Evolutionary conservation across 2,888 invertebrate genomes (phyloP).

Genomic region (Smittia aterrima): DNA sequence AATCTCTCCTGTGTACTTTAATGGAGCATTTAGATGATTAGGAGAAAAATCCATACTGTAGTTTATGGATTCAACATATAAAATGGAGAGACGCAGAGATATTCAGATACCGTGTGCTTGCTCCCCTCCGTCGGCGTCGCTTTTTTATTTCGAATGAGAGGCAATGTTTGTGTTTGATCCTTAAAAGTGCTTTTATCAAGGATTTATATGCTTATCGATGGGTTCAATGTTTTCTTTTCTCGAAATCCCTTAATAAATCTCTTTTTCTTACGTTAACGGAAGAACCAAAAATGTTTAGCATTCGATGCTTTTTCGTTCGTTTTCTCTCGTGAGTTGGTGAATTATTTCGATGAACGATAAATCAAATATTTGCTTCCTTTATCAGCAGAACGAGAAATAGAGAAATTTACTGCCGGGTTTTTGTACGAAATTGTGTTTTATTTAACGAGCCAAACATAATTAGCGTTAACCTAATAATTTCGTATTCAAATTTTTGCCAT

Average conservation of each 20-base stretch:
- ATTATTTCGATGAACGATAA: background rate
- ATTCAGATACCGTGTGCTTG: background rate
- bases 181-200: background rate
- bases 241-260: background rate
- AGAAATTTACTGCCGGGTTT: background rate
- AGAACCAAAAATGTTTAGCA: background rate
- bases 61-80: background rate
- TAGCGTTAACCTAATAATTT: too few species aligned
- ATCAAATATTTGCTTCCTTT: background rate
- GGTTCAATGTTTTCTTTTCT: background rate
- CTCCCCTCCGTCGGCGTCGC: background rate
- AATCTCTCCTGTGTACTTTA: slow-evolving; percentile 6
- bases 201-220: background rate
- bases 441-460: too few species aligned
- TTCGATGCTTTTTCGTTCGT: background rate
- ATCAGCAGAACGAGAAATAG: background rate
- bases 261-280: background rate
- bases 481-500: too few species aligned
- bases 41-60: background rate
- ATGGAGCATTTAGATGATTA: background rate
- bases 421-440: too few species aligned
- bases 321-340: background rate
- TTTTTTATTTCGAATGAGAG: background rate
- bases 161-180: background rate
- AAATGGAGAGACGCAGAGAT: background rate